Evolutionary conservation across 2,797 vertebrate species (phyloP).

Genomic region (Aphelocoma californica): DNA sequence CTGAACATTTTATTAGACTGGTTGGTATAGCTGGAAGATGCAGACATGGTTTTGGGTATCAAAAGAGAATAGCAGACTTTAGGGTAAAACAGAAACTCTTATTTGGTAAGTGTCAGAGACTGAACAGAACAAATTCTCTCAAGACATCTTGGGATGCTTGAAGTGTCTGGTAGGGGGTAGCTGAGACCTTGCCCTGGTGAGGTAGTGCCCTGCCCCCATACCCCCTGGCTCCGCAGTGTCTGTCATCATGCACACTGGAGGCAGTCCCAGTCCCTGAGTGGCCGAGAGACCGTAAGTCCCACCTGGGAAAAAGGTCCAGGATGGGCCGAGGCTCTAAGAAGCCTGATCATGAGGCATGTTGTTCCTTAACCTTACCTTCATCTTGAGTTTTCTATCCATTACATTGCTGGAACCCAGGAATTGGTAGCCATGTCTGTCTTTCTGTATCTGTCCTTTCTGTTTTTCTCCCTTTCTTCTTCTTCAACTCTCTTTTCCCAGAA

Average conservation of each 20-base stretch:
- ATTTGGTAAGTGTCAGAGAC: neutral
- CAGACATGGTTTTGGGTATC: neutral
- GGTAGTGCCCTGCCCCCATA: too few relatives aligned
- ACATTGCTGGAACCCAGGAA: rapidly evolving
- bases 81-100: neutral
- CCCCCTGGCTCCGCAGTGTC: rapidly evolving
- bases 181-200: neutral
- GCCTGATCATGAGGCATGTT: neutral
- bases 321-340: neutral
- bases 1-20: neutral
- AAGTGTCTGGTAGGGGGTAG: neutral
- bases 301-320: neutral
- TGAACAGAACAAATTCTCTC: neutral
- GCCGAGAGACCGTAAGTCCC: rapidly evolving
- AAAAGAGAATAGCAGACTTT: neutral
- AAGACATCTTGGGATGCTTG: neutral
- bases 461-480: neutral
- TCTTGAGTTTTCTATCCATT: neutral
- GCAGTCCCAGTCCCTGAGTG: neutral
- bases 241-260: neutral
- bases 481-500: neutral
- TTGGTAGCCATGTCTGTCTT: neutral
- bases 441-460: neutral
- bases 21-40: neutral
- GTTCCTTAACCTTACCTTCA: neutral